Conservation (phyloP, 2,113 vertebrate species). For the Seriola aureovittata region DNA sequence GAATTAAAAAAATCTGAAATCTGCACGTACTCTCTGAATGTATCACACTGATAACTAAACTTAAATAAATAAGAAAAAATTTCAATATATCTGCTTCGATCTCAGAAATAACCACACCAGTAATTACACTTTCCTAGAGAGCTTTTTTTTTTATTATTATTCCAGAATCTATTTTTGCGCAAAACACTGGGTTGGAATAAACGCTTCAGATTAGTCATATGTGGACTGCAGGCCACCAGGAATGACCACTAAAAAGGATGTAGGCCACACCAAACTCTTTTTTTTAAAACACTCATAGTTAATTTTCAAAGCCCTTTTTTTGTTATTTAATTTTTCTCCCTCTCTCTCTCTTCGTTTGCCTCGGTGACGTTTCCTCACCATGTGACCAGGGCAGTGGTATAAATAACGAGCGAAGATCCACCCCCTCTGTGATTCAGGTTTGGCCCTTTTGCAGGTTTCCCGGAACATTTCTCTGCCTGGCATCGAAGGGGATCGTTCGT, state of each 20-base stretch:
- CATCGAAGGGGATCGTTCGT: constrained; percentile 32
- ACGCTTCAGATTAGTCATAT: constrained; percentile 43
- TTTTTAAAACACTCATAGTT: constrained; percentile 46
- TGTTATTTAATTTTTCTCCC: constrained; percentile 43
- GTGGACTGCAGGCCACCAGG: constrained; percentile 39
- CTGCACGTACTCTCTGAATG: neutral
- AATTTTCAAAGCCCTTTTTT: constrained; percentile 67
- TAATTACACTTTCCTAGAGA: constrained; percentile 50
- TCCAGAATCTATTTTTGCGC: constrained; percentile 52
- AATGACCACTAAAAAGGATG: constrained; percentile 69
- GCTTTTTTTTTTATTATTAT: constrained; percentile 22
- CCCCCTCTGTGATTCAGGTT: constrained; percentile 88
- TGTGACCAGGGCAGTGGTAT: constrained; percentile 88
- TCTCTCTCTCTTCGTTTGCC: constrained; percentile 57
- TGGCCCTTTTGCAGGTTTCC: constrained; percentile 79
- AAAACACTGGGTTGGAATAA: constrained; percentile 41
- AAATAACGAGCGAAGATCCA: constrained; percentile 86
- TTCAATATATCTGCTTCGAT: constrained; percentile 13
- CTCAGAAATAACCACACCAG: neutral
- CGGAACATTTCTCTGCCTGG: constrained; percentile 48
- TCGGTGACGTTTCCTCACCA: constrained; percentile 88
- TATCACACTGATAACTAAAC: neutral
- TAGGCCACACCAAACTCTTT: constrained; percentile 64
- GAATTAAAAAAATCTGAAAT: neutral
- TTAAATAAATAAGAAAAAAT: neutral